Percentiles rank a stretch among this genome's conserved stretches.
phyloP scores from a whole-genome alignment of 2,113 vertebrate genomes.

The Coryphaenoides rupestris region DNA sequence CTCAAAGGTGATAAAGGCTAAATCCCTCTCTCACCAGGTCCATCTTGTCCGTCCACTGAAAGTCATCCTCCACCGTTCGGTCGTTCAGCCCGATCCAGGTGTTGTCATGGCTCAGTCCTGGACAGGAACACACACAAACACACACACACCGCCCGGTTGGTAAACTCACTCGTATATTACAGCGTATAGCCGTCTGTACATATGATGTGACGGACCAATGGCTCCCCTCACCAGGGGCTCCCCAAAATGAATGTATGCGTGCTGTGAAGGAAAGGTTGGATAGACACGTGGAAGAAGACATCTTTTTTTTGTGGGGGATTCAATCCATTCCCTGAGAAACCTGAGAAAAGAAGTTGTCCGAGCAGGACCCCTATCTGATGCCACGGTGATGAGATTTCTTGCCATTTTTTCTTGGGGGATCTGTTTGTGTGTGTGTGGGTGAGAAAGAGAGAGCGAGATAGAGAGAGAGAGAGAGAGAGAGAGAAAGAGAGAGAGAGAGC shows the following conservation, averaged over 20 bases:
- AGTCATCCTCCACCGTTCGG: slow-evolving; percentile 94
- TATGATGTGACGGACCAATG: too few species aligned
- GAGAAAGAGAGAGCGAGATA: too few species aligned
- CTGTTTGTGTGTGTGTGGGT: slow-evolving; percentile 3
- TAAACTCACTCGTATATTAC: too few species aligned
- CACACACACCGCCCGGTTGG: background rate
- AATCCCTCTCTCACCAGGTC: slow-evolving; percentile 77
- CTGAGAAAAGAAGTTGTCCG: slow-evolving; percentile 8
- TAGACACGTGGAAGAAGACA: background rate
- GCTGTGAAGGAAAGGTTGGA: background rate
- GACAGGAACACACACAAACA: background rate
- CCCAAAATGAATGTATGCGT: background rate
- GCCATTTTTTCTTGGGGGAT: slow-evolving; percentile 21
- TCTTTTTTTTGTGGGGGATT: slow-evolving; percentile 17
- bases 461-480: background rate
- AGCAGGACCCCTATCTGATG: too few species aligned
- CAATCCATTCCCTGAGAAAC: background rate
- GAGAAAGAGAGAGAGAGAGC: too few species aligned
- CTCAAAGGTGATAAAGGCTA: background rate
- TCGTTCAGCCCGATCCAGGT: slow-evolving; percentile 96
- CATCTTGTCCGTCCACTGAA: slow-evolving; percentile 95
- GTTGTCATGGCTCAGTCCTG: slow-evolving; percentile 92
- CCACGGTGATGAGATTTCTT: too few species aligned
- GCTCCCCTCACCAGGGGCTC: background rate
- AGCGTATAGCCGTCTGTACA: too few species aligned